Evolutionary conservation across 2,888 invertebrate species (phyloP), one percentile per base, ranked within the genome.

Genomic region (Stenodera caucasica): DNA sequence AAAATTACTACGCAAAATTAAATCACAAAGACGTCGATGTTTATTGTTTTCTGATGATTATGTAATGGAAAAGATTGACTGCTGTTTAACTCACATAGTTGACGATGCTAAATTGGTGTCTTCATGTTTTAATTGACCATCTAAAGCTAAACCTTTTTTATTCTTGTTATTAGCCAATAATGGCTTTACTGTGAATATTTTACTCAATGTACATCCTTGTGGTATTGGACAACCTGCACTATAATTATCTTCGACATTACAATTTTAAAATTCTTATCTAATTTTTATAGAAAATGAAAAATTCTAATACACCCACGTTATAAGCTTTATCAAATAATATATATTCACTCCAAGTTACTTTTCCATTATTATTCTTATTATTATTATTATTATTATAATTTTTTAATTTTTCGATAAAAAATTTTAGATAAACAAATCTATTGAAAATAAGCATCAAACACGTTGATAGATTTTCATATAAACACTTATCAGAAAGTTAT

Each of bases 51-150:
- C 2, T 14, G 33, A 21, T 33, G 21, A 23, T 40, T 9, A 26
- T 29, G 23, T 18, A 53, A 53, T 60, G 58, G 63, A 57, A 53
- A 69, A 65, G 66, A 60, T 65, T 64, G 63, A 64, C 66, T 68
- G 63, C 67, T 64, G 64, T 61, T 61, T 62, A 69, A 85, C 89
- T 88, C 85, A 91, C 91, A 92, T 89, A 76, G 92, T 92, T 72
- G 91, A 91, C 64, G 92, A 92, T 65, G 92, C 92, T 74, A 93
- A 84, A 83, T 92, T 92, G 73, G 92, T 93, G 82, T 92, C 92
- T 82, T 93, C 92, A 80, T 93, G 91, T 81, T 92, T 92, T 73
- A 93, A 84, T 80, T 92, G 91, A 63, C 92, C 93, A 77, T 93
- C 92, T 72, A 93, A 84, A 64, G 92, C 92, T 73, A 93, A 83